Evolutionary conservation across 2,797 vertebrate species (phyloP).

Genomic region (Pseudomugil tenellus): DNA sequence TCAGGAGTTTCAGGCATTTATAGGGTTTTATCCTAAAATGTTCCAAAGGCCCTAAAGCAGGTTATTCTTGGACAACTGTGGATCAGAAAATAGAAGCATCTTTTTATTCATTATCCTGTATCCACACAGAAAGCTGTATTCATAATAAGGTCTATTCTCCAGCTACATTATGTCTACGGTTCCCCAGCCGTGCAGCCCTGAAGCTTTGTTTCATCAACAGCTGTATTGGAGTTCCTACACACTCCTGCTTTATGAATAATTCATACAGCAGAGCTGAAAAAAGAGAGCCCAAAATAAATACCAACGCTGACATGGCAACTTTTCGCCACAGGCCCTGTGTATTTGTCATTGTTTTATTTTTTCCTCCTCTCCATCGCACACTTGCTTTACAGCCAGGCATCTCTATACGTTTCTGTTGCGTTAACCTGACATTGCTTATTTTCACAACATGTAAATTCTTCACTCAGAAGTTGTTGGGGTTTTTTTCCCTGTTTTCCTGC

Average conservation of each 20-base stretch:
- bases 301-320: conserved; percentile 59
- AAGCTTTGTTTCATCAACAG: conserved; percentile 77
- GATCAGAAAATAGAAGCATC: conserved; percentile 56
- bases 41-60: conserved; percentile 34
- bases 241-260: conserved; percentile 73
- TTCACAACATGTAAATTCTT: conserved; percentile 15
- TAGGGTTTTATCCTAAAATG: conserved; percentile 16
- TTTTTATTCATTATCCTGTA: conserved; percentile 64
- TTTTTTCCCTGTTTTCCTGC: conserved; percentile 24
- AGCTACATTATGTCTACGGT: conserved; percentile 64
- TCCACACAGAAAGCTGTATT: conserved; percentile 52
- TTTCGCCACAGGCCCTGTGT: conserved; percentile 60
- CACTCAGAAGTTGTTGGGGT: conserved; percentile 34
- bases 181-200: conserved; percentile 64
- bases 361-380: conserved; percentile 18
- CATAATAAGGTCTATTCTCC: conserved; percentile 64
- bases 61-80: conserved; percentile 32
- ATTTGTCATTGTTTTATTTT: conserved; percentile 42
- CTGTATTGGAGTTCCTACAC: conserved; percentile 70
- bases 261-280: conserved; percentile 65
- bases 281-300: conserved; percentile 71
- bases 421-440: conserved; percentile 44
- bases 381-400: conserved; percentile 30
- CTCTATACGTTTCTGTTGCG: conserved; percentile 17
- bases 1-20: conserved; percentile 19